phyloP scores from a whole-genome alignment of 2,113 vertebrate species.

The Thunnus thynnus region DNA sequence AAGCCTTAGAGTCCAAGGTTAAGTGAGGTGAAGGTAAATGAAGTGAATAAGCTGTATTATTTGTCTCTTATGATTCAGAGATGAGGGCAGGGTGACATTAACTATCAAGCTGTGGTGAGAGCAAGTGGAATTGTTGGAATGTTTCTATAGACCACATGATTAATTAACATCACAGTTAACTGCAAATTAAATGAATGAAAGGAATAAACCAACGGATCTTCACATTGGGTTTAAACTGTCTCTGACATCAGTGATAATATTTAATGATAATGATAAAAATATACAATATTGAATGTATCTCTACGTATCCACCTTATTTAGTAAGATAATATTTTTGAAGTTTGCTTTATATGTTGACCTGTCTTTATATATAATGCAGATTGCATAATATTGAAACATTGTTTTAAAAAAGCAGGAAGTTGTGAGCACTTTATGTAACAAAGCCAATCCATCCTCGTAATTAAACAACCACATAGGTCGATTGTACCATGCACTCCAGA shows the following conservation, averaged over 20 bases:
- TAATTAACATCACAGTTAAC: conserved; percentile 14
- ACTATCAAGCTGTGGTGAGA: not conserved
- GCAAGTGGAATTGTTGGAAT: not conserved
- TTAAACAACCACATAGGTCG: no score
- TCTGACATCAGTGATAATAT: not conserved
- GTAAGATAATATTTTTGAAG: no score
- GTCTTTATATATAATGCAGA: no score
- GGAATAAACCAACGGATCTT: not conserved
- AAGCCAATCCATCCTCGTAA: no score
- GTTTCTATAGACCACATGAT: not conserved
- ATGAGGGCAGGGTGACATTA: conserved; percentile 16
- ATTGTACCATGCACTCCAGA: no score
- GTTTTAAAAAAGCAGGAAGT: no score
- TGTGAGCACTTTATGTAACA: no score
- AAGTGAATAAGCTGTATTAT: conserved; percentile 37
- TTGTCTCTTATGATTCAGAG: conserved; percentile 48
- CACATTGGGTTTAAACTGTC: not conserved
- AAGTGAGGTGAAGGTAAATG: conserved; percentile 45
- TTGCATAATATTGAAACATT: no score
- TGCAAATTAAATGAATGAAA: conserved; percentile 1
- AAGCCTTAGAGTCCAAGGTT: conserved; percentile 58
- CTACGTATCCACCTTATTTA: no score
- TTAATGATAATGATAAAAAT: no score
- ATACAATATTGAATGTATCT: no score
- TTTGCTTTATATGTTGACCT: no score